Evolutionary conservation across 2,113 vertebrate genomes (phyloP).

Genomic region (Rhinolophus ferrumequinum): DNA sequence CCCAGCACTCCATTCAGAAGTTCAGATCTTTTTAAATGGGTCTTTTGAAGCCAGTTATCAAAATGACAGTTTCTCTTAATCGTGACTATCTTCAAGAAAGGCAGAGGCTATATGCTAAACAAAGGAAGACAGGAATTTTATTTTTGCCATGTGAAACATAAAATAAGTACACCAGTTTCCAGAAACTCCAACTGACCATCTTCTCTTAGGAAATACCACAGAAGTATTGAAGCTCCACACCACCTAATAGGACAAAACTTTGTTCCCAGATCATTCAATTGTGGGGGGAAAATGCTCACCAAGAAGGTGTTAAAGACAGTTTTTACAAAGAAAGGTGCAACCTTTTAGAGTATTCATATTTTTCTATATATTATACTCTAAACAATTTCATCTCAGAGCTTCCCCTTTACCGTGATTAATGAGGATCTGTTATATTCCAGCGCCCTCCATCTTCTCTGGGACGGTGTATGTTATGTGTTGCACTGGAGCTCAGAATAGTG

Average conservation of each 20-base stretch:
- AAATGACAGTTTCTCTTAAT: background rate
- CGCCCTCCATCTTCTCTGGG: background rate
- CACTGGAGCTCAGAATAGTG: background rate
- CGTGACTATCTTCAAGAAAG: constrained; percentile 22
- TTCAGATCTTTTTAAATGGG: background rate
- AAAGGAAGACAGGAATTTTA: background rate
- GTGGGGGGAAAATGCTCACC: background rate
- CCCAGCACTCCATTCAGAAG: constrained; percentile 25
- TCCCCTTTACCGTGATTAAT: background rate
- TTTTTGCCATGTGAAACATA: background rate
- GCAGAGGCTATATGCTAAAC: background rate
- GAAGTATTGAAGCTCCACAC: background rate
- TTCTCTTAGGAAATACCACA: background rate
- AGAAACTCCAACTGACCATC: background rate
- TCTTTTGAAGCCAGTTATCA: constrained; percentile 38
- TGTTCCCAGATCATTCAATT: background rate
- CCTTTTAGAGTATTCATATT: background rate
- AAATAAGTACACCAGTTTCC: background rate
- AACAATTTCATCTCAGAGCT: background rate
- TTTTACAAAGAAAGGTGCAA: background rate
- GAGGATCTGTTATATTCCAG: background rate
- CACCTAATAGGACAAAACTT: background rate
- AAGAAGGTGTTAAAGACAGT: background rate
- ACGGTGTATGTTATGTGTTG: background rate
- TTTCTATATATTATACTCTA: background rate